Base-by-base conservation (phyloP, 2,113 vertebrate species). In the Asarcornis scutulata region DNA sequence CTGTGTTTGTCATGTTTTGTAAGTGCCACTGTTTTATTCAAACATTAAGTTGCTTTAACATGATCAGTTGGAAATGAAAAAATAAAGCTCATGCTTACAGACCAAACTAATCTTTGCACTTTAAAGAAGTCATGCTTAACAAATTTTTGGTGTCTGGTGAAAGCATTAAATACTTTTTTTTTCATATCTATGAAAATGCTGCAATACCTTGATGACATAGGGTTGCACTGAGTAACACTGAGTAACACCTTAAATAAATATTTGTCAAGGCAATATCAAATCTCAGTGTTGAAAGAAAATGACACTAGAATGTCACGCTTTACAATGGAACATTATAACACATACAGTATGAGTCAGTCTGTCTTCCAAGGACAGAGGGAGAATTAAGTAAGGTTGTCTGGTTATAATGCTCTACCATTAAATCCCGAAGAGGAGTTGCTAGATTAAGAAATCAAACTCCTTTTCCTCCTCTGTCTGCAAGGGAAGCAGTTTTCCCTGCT, bases 1-100 rank as follows among this genome's bases (percentile, higher is more conserved):
- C 98, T 2, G 98, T 98, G 17, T 99, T 99, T 89, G 98, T 99
- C 32, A 96, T 99, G 95, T 99, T 99, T 96, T 99, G 99, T 99
- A 97, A 92, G 99, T 99, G 92, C 32, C 72, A 34, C 7, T 11
- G 2, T 7, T 59, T 11, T 32, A 88, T 76, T 79, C 42, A 64
- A n/a, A 67, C 38, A 83, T 93, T 69, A 80, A 84, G 20, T 17
- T 87, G 58, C 31, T 88, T 68, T 79, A 83, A 52, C 15, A 11
- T 17, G 9, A 76, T 36, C 52, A 44, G 5, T 17, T 21, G 36
- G 44, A 91, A 84, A 25, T 29, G 21, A 58, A 87, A 86, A 93
- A 46, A 5, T 3, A 59, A 88, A 84, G 48, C 25, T 66, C 12
- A 6, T 17, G 8, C 13, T 81, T 81, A 46, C 36, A 26, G 27